These are phyloP conservation scores for Heliconius nattereri DNA, from an alignment of 1,140 invertebrate species.

Conservation along the genomic window DNA sequence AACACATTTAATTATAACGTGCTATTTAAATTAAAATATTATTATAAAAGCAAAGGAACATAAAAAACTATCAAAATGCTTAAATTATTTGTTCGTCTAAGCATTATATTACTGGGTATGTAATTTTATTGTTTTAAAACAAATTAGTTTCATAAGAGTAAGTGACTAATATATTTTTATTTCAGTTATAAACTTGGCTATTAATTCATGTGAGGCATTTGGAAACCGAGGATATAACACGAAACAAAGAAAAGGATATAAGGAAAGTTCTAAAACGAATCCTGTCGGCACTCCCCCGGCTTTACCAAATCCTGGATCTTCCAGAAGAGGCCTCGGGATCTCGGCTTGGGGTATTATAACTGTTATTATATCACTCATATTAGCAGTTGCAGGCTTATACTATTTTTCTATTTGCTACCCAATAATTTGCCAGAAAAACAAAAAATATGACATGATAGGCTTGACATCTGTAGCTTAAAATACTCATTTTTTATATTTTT, in stretches of 20 bases:
- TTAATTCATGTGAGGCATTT: conserved; percentile 50
- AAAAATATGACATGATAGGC: conserved; percentile 84
- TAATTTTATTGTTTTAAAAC: conserved; percentile 21
- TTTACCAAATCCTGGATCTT: conserved; percentile 33
- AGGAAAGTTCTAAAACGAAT: conserved; percentile 46
- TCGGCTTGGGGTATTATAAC: conserved; percentile 84
- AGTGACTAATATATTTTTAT: conserved; percentile 26
- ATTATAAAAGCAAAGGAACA: not conserved
- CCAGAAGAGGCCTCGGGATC: conserved; percentile 74
- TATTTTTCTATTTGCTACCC: conserved; percentile 84
- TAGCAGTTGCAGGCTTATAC: conserved; percentile 81
- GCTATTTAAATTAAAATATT: not conserved
- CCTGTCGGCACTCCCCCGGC: conserved; percentile 41
- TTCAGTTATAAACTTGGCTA: conserved; percentile 56
- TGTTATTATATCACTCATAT: conserved; percentile 79
- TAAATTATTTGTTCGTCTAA: conserved; percentile 48
- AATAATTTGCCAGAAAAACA: conserved; percentile 81
- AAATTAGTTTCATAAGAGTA: not conserved
- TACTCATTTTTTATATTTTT: conserved; percentile 13
- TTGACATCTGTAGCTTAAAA: conserved; percentile 76
- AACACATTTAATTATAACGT: not conserved
- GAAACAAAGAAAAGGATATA: conserved; percentile 42
- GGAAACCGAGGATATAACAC: conserved; percentile 45
- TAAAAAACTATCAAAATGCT: conserved; percentile 44
- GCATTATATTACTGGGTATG: conserved; percentile 56